Evolutionary conservation across 2,113 vertebrate genomes (phyloP).

Genomic region (Trichechus manatus): DNA sequence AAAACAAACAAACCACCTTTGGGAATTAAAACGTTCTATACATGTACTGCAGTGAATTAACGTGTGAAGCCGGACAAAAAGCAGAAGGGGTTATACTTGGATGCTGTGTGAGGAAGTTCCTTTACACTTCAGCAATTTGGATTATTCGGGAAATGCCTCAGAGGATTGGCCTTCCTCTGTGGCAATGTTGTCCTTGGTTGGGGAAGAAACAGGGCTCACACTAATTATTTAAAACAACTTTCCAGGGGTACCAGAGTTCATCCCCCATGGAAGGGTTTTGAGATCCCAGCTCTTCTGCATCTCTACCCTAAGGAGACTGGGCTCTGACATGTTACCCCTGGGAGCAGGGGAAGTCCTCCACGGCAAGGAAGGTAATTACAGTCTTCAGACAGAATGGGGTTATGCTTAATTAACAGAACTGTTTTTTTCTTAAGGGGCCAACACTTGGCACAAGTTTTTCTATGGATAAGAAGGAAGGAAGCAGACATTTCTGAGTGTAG

Average conservation of each 20-base stretch:
- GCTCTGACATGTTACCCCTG: conserved; percentile 14
- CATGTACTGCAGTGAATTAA: neutral
- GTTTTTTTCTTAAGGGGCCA: conserved; percentile 18
- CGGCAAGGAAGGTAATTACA: conserved; percentile 71
- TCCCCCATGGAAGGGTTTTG: conserved; percentile 32
- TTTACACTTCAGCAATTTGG: conserved; percentile 37
- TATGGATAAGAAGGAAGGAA: conserved; percentile 15
- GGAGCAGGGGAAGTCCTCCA: conserved; percentile 44
- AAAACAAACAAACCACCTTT: neutral
- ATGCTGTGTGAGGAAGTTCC: conserved; percentile 14
- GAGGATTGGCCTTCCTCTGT: conserved; percentile 53
- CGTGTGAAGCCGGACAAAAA: conserved; percentile 11
- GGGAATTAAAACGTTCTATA: conserved; percentile 15
- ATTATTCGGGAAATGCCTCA: conserved; percentile 55
- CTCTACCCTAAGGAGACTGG: conserved; percentile 10
- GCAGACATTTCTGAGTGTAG: conserved; percentile 48
- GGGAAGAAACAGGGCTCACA: neutral
- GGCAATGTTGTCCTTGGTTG: conserved; percentile 20
- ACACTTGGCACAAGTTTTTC: conserved; percentile 43
- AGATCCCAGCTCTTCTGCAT: conserved; percentile 3
- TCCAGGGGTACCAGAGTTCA: neutral
- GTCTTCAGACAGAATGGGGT: conserved; percentile 71
- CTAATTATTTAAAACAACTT: conserved; percentile 59
- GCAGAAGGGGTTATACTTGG: neutral
- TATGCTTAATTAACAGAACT: conserved; percentile 75